Percentiles rank a stretch among this genome's conserved stretches.
Evolutionary conservation across 1,140 invertebrate genomes (phyloP).

Genomic region (Lasaia peninsularis): DNA sequence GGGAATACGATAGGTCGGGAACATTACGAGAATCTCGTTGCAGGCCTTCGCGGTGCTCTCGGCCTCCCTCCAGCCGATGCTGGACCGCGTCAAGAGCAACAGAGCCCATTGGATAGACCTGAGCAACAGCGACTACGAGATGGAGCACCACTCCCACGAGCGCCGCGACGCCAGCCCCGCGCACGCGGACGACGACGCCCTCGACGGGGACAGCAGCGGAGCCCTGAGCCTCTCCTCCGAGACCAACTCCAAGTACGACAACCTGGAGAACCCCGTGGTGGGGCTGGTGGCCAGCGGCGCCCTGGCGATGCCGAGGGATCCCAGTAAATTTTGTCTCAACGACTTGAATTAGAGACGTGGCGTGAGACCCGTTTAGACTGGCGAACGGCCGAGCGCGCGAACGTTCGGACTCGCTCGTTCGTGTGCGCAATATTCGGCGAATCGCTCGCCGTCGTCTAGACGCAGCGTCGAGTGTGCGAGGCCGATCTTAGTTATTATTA

Average conservation of each 20-base stretch:
- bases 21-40: too few relatives aligned
- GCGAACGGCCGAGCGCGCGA: too few relatives aligned
- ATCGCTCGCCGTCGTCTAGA: too few relatives aligned
- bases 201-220: conserved; percentile 65
- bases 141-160: conserved; percentile 41
- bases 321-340: conserved; percentile 56
- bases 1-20: too few relatives aligned
- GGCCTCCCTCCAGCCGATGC: conserved; percentile 86
- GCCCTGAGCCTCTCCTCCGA: conserved; percentile 65
- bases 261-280: conserved; percentile 66
- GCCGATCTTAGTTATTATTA: too few relatives aligned
- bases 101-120: conserved; percentile 89
- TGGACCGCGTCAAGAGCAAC: conserved; percentile 91
- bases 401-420: too few relatives aligned
- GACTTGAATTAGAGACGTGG: conserved; percentile 57
- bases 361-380: too few relatives aligned
- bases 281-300: conserved; percentile 57
- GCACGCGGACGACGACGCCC: conserved; percentile 60
- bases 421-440: too few relatives aligned
- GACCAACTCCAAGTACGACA: conserved; percentile 67
- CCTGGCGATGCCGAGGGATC: conserved; percentile 43
- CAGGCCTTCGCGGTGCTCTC: conserved; percentile 91
- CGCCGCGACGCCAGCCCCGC: conserved; percentile 58
- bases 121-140: conserved; percentile 76
- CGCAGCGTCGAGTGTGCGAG: too few relatives aligned